Conservation (phyloP, 1,140 invertebrate species). For the Arctopsyche grandis region DNA sequence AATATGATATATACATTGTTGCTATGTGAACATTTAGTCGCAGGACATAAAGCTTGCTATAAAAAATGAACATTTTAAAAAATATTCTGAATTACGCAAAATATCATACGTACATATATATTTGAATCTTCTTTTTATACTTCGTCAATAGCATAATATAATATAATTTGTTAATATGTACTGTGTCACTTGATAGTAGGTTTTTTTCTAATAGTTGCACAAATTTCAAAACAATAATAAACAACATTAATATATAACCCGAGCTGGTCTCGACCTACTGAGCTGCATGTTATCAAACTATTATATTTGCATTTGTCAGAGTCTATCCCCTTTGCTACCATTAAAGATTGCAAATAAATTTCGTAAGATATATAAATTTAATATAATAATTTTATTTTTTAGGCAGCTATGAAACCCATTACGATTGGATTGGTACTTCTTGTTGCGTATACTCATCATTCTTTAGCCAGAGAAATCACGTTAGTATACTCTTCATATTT, state of each 20-base stretch:
- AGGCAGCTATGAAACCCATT: not conserved
- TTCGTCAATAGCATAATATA: too few relatives aligned
- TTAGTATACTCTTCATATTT: not conserved
- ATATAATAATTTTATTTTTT: not conserved
- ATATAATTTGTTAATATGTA: too few relatives aligned
- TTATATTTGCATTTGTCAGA: not conserved
- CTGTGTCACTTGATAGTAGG: not conserved
- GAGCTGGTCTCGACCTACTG: not conserved
- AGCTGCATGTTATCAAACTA: not conserved
- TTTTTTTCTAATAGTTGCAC: not conserved
- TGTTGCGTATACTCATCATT: not conserved
- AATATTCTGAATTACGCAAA: too few relatives aligned
- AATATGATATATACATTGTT: not conserved
- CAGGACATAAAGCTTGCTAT: too few relatives aligned
- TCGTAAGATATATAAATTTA: not conserved
- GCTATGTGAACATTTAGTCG: not conserved
- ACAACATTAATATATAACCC: not conserved
- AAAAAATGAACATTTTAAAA: too few relatives aligned
- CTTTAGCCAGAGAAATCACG: conserved; percentile 8
- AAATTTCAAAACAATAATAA: too few relatives aligned
- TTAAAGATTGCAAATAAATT: not conserved
- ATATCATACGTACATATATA: too few relatives aligned
- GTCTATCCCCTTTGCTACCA: not conserved
- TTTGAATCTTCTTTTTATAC: too few relatives aligned
- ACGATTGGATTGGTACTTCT: not conserved